A percentile compares a stretch with the other conserved stretches of the same genome.
These are phyloP conservation scores for Dasyornis broadbenti DNA, from an alignment of 2,113 vertebrate species.

Conservation along the genomic window DNA sequence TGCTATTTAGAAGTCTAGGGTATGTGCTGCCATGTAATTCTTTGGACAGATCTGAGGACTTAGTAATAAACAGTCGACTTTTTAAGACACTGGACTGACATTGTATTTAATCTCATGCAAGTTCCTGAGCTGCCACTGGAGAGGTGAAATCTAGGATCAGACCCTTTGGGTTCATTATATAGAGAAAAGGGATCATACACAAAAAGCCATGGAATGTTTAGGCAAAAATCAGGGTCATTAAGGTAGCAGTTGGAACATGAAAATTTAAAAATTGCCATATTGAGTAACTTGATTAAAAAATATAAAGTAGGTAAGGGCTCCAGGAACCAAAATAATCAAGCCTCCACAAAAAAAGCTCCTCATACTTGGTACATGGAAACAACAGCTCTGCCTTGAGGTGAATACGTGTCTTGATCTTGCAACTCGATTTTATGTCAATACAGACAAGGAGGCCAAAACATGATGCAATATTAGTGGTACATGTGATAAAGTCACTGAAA, in stretches of 20 bases:
- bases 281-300: not conserved
- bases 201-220: not conserved
- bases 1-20: conserved; percentile 25
- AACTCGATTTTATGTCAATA: not conserved
- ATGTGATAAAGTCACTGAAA: not conserved
- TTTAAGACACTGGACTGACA: not conserved
- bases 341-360: not conserved
- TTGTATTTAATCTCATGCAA: conserved; percentile 4
- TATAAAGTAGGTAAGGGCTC: not conserved
- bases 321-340: not conserved
- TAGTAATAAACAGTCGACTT: not conserved
- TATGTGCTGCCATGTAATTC: conserved; percentile 43
- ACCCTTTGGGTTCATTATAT: not conserved
- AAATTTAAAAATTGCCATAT: not conserved
- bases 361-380: not conserved
- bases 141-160: not conserved
- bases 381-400: not conserved
- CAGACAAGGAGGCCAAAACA: not conserved
- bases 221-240: not conserved
- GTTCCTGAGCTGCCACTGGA: not conserved
- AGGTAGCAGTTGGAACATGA: not conserved
- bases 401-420: not conserved
- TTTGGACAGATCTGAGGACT: conserved; percentile 44
- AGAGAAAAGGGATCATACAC: not conserved
- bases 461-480: not conserved